Evolutionary conservation across 2,113 vertebrate species (phyloP).

Genomic region (Silurus meridionalis): DNA sequence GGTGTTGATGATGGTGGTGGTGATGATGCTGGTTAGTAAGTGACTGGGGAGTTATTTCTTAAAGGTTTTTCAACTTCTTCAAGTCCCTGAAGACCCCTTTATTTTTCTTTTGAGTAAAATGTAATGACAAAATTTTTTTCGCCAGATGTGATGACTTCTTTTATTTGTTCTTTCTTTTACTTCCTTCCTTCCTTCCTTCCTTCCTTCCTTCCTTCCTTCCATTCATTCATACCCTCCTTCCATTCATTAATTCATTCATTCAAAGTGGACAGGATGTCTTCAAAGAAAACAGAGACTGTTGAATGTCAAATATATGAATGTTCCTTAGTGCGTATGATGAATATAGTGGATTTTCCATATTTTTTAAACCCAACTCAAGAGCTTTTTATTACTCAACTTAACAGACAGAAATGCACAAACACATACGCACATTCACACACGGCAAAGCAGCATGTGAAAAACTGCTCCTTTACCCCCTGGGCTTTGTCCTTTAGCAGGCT

Average conservation of each 20-base stretch:
- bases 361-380: not conserved
- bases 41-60: not conserved
- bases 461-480: conserved; percentile 32
- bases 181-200: no score
- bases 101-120: not conserved
- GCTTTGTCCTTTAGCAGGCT: conserved; percentile 46
- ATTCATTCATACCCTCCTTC: no score
- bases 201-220: not conserved
- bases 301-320: not conserved
- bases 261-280: not conserved
- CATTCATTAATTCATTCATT: no score
- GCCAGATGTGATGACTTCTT: not conserved
- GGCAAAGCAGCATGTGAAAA: conserved; percentile 31
- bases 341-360: not conserved
- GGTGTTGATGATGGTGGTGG: not conserved
- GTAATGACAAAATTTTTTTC: not conserved
- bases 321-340: not conserved
- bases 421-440: conserved; percentile 35
- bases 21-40: not conserved
- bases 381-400: not conserved
- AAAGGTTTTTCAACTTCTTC: not conserved
- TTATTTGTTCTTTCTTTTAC: not conserved
- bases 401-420: conserved; percentile 25
- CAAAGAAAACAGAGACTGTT: not conserved
- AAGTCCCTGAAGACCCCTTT: not conserved